A percentile compares a stretch with the other conserved stretches of the same genome.
Conservation (phyloP, 2,797 vertebrate genomes). For the Sphenodon punctatus region DNA sequence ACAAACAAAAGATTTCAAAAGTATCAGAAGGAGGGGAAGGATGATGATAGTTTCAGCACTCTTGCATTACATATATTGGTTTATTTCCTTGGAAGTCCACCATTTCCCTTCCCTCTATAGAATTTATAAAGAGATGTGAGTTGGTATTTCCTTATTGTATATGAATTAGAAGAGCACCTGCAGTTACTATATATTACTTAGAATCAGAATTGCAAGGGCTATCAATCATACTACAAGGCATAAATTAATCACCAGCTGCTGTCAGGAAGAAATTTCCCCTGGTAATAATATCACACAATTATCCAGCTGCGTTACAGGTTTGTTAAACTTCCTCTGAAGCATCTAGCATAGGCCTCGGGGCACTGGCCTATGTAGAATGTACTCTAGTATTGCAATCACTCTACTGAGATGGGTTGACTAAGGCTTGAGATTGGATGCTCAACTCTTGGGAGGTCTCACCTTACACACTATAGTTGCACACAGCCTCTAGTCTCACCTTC, state of each 20-base stretch:
- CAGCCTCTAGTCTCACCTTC: background rate
- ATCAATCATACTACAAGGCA: background rate
- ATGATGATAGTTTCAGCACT: too few species aligned
- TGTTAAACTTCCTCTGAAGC: background rate
- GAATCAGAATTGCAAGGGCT: background rate
- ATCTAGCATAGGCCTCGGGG: background rate
- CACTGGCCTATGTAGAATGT: background rate
- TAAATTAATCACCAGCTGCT: background rate
- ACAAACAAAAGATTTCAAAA: background rate
- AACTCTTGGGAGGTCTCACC: too few species aligned
- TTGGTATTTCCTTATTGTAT: too few species aligned
- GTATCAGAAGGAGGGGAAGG: background rate
- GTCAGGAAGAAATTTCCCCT: background rate
- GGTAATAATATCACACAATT: background rate
- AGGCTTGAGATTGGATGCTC: background rate
- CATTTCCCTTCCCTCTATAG: background rate
- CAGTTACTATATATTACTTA: background rate
- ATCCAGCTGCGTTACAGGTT: background rate
- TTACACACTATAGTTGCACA: too few species aligned
- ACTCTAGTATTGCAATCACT: background rate
- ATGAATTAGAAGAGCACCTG: too few species aligned
- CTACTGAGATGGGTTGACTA: background rate
- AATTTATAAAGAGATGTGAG: background rate
- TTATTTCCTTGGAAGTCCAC: background rate
- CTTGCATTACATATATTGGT: background rate